Evolutionary conservation across 2,888 invertebrate species (phyloP).

Genomic region (Philonicus albiceps): DNA sequence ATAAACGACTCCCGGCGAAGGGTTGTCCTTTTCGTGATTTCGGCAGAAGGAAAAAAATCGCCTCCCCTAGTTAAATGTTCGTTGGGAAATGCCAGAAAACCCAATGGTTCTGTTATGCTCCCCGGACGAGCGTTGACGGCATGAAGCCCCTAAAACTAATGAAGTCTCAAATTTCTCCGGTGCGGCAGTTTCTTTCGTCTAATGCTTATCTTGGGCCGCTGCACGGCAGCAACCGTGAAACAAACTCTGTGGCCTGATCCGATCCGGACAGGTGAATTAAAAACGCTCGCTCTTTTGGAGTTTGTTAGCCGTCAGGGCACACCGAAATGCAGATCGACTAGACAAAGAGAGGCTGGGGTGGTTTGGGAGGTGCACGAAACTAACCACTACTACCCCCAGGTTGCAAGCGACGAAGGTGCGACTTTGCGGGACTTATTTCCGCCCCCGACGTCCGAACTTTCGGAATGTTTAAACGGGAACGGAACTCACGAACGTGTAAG

Average conservation of each 20-base stretch:
- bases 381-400: background rate
- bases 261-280: background rate
- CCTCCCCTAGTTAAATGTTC: background rate
- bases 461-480: background rate
- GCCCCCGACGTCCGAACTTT: background rate
- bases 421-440: background rate
- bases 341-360: background rate
- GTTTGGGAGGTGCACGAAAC: background rate
- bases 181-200: background rate
- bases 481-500: background rate
- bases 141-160: background rate
- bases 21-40: slow-evolving; percentile 40
- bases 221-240: background rate
- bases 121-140: background rate
- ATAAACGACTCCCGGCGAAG: slow-evolving; percentile 2
- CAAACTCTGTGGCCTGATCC: background rate
- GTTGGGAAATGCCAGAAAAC: background rate
- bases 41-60: background rate
- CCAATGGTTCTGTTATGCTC: background rate
- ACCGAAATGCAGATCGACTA: background rate
- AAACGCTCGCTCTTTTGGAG: background rate
- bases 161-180: background rate
- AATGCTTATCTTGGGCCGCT: background rate
- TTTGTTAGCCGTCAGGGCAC: background rate
- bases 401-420: background rate